Evolutionary conservation across 2,797 vertebrate species (phyloP).

Genomic region (Lacerta bilineata): DNA sequence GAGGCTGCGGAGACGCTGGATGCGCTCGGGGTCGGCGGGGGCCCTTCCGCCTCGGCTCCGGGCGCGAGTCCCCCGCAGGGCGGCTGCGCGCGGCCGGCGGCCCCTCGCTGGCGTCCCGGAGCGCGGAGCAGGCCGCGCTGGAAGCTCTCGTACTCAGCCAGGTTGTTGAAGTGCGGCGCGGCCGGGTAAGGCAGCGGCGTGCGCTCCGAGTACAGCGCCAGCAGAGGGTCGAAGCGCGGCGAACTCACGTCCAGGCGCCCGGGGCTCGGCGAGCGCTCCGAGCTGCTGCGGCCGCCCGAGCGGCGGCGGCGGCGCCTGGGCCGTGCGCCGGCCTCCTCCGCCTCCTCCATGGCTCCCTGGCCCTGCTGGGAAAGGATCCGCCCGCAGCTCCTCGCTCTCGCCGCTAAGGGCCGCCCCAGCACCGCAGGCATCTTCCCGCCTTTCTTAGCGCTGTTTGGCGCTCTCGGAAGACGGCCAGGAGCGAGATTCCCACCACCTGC

Average conservation of each 20-base stretch:
- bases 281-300: conserved; percentile 2
- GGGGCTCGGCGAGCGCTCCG: conserved; percentile 65
- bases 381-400: background rate
- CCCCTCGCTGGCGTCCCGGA: conserved; percentile 74
- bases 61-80: conserved; percentile 73
- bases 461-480: background rate
- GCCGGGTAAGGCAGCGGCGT: conserved; percentile 88
- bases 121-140: conserved; percentile 86
- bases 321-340: background rate
- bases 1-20: conserved; percentile 86
- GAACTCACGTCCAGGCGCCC: conserved; percentile 88
- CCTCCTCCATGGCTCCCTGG: conserved; percentile 31
- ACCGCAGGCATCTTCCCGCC: background rate
- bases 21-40: conserved; percentile 84
- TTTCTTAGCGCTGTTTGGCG: background rate
- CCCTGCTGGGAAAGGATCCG: background rate
- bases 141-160: conserved; percentile 93
- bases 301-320: background rate
- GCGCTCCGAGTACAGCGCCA: conserved; percentile 87
- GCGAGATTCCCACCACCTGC: background rate
- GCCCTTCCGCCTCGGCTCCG: conserved; percentile 77
- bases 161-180: conserved; percentile 92
- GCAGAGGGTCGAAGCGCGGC: conserved; percentile 89
- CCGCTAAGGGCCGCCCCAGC: conserved; percentile 36
- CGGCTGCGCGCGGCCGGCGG: conserved; percentile 30